Conservation (phyloP, 1,140 invertebrate genomes). For the Bemisia tabaci region DNA sequence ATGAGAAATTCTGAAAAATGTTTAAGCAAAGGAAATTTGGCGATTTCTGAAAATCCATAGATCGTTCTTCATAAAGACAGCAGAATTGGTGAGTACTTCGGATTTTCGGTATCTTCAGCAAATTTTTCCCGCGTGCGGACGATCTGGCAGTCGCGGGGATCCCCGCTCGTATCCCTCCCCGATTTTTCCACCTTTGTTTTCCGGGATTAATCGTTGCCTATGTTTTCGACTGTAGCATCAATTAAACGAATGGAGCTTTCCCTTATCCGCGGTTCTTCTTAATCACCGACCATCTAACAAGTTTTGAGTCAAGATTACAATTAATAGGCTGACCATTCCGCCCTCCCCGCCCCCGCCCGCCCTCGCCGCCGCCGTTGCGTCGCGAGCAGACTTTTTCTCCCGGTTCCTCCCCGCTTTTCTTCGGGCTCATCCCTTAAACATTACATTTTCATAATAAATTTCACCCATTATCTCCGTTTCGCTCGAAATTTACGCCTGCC, state of each 20-base stretch:
- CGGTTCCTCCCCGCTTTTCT: neutral
- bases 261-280: neutral
- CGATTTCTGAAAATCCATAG: too few relatives aligned
- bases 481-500: too few relatives aligned
- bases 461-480: neutral
- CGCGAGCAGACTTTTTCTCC: neutral
- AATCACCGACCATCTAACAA: neutral
- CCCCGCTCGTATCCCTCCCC: neutral
- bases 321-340: neutral
- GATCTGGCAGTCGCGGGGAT: too few relatives aligned
- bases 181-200: neutral
- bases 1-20: too few relatives aligned
- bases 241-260: neutral
- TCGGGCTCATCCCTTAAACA: neutral
- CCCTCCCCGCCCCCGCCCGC: neutral
- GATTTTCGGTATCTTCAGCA: too few relatives aligned
- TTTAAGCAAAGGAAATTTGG: too few relatives aligned
- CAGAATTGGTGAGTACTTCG: too few relatives aligned
- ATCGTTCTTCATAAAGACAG: too few relatives aligned
- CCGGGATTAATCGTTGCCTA: neutral
- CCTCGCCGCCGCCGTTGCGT: too few relatives aligned
- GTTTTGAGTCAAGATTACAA: neutral
- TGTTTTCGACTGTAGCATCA: neutral
- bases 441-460: neutral
- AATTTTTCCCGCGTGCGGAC: too few relatives aligned